Evolutionary conservation across 2,888 invertebrate species (phyloP), one percentile per base, ranked within the genome.

Genomic region (Acrocyrtus sp.): DNA sequence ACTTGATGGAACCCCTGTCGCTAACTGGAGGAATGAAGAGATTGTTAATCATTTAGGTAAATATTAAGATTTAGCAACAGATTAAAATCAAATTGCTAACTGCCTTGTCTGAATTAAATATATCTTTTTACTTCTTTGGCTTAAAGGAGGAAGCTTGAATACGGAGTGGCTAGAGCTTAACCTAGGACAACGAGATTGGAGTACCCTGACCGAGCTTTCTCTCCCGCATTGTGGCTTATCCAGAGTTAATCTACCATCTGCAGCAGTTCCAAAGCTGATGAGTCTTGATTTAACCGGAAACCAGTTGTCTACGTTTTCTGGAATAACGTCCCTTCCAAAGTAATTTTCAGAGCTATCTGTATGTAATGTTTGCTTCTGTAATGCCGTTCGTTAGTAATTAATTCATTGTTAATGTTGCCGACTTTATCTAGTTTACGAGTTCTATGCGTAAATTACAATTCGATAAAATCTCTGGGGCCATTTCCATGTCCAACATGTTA

Each of bases 271-370:
- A n/a, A 78, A 76, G 51, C 63, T 80, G 5, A 57, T 77, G 50
- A 75, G 75, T 41, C 54, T 80, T 1, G 77, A 80, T 53, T 56
- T 80, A 8, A 74, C 75, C 12, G 77, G 77, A 19, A 80, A 80
- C 66, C 51, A 54, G 10, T 56, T 80, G 39, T 65, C 74, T 5
- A 73, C 56, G 39, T 75, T 80, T 50, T 72, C 74, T 2, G 76
- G 74, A 17, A 70, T 80, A 8, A 68, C 78, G 10, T 75, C 75
- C 1, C 51, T 79, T 45, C 78, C 76, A 41, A 77, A 75, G 72
- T 72, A 72, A 8, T 34, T 24, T n/a, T n/a, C n/a, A n/a, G n/a
- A n/a, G n/a, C n/a, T 65, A 45, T n/a, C 45, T 50, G 6, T 41
- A 29, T 19, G 17, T 26, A 10, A 27, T 12, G 3, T 6, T 26